Evolutionary conservation across 1,140 invertebrate species (phyloP).

Genomic region (Harlomillsia oculata): DNA sequence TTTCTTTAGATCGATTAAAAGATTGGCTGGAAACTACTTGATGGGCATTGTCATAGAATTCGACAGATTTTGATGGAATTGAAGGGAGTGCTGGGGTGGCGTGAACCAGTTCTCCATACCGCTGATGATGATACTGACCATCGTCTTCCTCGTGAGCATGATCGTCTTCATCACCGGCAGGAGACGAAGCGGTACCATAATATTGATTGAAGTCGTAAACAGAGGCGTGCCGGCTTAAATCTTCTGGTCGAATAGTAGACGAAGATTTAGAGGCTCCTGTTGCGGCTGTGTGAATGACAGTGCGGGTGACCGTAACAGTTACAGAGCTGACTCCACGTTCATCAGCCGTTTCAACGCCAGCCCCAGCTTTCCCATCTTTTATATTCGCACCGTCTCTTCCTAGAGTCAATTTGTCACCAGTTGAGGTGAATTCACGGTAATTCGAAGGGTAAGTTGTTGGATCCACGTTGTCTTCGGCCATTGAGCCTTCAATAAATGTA

Average conservation of each 20-base stretch:
- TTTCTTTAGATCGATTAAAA: too few species aligned
- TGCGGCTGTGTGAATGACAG: constrained; percentile 8
- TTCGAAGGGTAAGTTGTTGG: constrained; percentile 4
- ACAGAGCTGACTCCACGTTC: background rate
- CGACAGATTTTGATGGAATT: background rate
- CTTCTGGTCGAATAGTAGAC: too few species aligned
- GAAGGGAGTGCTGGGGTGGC: background rate
- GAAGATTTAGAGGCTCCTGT: too few species aligned
- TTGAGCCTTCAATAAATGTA: constrained; percentile 14
- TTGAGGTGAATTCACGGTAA: constrained; percentile 24
- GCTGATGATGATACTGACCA: too few species aligned
- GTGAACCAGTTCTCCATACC: background rate
- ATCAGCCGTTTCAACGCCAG: background rate
- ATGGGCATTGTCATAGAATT: too few species aligned
- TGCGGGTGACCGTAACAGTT: constrained; percentile 30
- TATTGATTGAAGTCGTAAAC: too few species aligned
- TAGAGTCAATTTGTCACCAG: background rate
- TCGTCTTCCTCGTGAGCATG: background rate
- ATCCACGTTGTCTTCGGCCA: constrained; percentile 10
- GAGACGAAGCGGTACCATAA: too few species aligned
- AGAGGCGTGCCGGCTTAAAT: too few species aligned
- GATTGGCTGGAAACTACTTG: background rate
- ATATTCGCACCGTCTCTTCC: too few species aligned
- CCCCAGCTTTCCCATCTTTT: background rate
- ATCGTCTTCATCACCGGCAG: too few species aligned